Conservation (phyloP, 2,797 vertebrate species). For the Peromyscus eremicus region DNA sequence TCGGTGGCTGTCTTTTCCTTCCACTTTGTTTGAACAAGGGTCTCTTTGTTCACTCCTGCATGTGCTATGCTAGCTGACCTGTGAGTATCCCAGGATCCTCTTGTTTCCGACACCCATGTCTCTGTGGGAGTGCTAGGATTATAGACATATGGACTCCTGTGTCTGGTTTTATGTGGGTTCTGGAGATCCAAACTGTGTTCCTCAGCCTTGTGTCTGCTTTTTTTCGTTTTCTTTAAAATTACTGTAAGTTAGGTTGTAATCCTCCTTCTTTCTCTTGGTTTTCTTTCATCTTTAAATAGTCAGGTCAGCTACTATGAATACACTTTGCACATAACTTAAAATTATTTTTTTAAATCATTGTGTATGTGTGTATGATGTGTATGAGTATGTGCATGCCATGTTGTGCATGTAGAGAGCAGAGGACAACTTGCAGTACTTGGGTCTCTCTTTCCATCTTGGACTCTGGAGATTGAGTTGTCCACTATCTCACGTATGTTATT, state of each 20-base stretch:
- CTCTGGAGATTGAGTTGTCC: not conserved
- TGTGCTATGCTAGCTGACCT: not conserved
- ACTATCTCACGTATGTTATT: not conserved
- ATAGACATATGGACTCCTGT: not conserved
- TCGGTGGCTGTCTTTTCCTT: not conserved
- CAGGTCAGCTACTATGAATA: not conserved
- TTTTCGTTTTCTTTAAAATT: conserved; percentile 41
- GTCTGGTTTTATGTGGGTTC: not conserved
- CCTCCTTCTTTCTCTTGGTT: conserved; percentile 34
- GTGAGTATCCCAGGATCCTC: not conserved
- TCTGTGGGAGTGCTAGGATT: not conserved
- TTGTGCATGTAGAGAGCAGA: not conserved
- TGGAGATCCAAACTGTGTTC: not conserved
- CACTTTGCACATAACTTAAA: not conserved
- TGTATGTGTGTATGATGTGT: not conserved
- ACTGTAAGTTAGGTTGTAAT: not conserved
- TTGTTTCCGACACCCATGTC: not conserved
- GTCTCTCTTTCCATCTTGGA: not conserved
- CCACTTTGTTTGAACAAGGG: not conserved
- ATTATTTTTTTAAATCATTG: not conserved
- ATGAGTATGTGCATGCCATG: not conserved
- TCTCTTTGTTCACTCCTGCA: not conserved
- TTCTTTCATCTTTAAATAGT: not conserved
- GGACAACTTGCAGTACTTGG: not conserved
- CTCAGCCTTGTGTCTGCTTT: not conserved